Base-by-base conservation (phyloP, 2,888 invertebrate genomes). In the Drosophila borealis region DNA sequence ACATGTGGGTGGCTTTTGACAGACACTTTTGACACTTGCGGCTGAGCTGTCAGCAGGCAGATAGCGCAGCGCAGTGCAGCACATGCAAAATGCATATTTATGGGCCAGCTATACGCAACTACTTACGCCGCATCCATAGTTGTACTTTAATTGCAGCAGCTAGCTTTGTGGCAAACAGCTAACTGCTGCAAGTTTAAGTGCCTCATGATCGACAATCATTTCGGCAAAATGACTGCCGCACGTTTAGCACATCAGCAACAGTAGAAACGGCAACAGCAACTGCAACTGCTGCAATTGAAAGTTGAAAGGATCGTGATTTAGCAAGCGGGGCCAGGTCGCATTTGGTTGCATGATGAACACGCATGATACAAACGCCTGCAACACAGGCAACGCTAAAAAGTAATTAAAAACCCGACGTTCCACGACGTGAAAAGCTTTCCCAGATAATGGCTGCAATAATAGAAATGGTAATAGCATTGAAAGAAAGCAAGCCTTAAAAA, bases 201-300 rank as follows among this genome's bases (percentile, higher is more conserved):
- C 53, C 57, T 74, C 89, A 88, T 90, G 90, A 91, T 91, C 91
- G 90, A 87, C 90, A 91, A 86, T 86, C 89, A 86, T 91, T 91
- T 89, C 45, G 60, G 76, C 81, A 82, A 91, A 91, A 91, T 88
- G 88, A 81, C 89, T 89, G 81, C 74, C 74, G 89, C 89, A 91
- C 90, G 90, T 86, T 90, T 88, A 87, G 79, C 83, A 80, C 89
- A 90, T 89, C 90, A 89, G 80, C 76, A 65, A 37, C 72, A 63
- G 51, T 17, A 5, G 13, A 37, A 21, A 50, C 44, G 17, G 46
- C 49, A 29, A 37, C 53, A 33, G 48, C 33, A 33, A 55, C 17
- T 36, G 19, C 45, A 53, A 44, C 44, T n/a, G 61, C 54, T 45
- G 50, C 63, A 68, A 69, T 61, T 51, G 60, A 74, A 65, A 67